These are phyloP conservation scores for Drosophila nigritarsus DNA, from an alignment of 2,888 invertebrate species.

Conservation along the genomic window DNA sequence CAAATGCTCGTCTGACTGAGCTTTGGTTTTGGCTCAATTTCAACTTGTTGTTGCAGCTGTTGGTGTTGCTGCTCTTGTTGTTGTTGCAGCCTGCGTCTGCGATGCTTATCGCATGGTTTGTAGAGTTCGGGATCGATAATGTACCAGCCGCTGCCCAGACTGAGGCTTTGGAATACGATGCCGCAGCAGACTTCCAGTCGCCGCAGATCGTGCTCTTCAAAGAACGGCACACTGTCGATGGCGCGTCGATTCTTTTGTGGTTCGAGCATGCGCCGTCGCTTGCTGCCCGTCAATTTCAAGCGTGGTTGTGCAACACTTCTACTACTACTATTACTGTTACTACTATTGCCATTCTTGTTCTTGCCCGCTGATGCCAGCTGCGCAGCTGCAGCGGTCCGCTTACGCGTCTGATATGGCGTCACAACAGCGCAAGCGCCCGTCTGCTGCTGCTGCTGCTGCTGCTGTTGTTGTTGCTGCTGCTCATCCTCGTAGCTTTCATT, in stretches of 20 bases:
- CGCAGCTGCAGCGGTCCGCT: constrained; percentile 72
- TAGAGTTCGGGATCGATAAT: constrained; percentile 82
- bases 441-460: constrained; percentile 20
- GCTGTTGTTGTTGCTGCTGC: constrained; percentile 52
- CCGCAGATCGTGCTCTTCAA: constrained; percentile 80
- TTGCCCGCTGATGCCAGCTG: constrained; percentile 40
- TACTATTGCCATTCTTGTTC: neutral
- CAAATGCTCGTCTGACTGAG: constrained; percentile 37
- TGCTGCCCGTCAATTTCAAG: constrained; percentile 64
- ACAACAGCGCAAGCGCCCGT: constrained; percentile 10
- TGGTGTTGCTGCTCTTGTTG: neutral
- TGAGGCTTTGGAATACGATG: constrained; percentile 64
- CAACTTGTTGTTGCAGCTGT: constrained; percentile 22
- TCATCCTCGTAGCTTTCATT: constrained; percentile 72
- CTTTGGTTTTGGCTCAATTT: constrained; percentile 18
- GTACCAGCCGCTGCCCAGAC: constrained; percentile 65
- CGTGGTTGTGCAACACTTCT: constrained; percentile 25
- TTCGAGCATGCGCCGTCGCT: constrained; percentile 77
- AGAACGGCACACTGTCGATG: constrained; percentile 78
- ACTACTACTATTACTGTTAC: neutral
- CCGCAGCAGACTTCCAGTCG: constrained; percentile 84
- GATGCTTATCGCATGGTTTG: constrained; percentile 82
- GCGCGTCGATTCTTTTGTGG: constrained; percentile 79
- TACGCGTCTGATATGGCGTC: constrained; percentile 68
- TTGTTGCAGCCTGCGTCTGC: constrained; percentile 27